Base-by-base conservation (phyloP, 2,113 vertebrate genomes). In the Herpetotheres cachinnans region DNA sequence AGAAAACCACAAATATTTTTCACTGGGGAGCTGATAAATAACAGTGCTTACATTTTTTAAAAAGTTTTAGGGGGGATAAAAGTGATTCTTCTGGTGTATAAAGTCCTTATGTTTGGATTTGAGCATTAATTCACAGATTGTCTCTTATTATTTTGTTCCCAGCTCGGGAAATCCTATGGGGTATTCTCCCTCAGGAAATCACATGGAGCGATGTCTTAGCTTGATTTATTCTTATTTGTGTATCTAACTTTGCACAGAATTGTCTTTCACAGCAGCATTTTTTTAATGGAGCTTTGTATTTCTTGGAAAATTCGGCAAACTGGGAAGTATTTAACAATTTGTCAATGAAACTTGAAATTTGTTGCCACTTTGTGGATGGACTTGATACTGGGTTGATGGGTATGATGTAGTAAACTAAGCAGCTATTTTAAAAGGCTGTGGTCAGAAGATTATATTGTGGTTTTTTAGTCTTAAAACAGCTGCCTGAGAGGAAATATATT, bases 191-290 rank as follows among this genome's bases (percentile, higher is more conserved):
- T 89, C 76, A 89, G 95, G 95, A 94, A 78, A 97, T 77, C 63
- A 80, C 93, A 89, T 88, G 82, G 79, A 16, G 67, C 0, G 24
- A 89, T 89, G 93, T 94, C 94, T 96, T 84, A 74, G 44, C 13
- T 29, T 93, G 82, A 95, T 95, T 94, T 81, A 88, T 94, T 92
- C 89, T 88, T 94, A 80, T 94, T 93, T 94, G 71, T 78, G 30
- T 55, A 26, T 73, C 34, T 79, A 46, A 74, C 61, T 91, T 91
- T 85, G 54, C 32, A 82, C 30, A 67, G 71, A 86, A 86, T 83
- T 94, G 79, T 78, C 82, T 93, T 96, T 94, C 74, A 66, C 80
- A 94, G 88, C 92, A 78, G 74, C 30, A 14, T 76, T 96, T 76
- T 76, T 96, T 69, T 63, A 3, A 87, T 65, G 26, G 63, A 80